phyloP scores from a whole-genome alignment of 1,140 invertebrate species.

The Ostrea edulis region DNA sequence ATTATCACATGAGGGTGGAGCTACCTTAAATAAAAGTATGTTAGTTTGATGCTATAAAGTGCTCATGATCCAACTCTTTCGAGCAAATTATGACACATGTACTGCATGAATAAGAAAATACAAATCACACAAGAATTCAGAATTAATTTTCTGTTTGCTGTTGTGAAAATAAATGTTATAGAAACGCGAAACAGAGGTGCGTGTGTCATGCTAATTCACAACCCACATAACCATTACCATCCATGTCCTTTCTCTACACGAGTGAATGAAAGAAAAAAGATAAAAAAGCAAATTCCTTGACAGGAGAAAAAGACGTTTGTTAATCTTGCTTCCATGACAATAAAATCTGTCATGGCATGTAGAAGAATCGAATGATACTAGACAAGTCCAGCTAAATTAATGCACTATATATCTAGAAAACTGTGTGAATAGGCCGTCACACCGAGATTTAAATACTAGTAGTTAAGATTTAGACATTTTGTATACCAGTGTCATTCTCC shows the following conservation, averaged over 20 bases:
- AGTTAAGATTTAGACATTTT: conserved; percentile 16
- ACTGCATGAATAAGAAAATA: neutral
- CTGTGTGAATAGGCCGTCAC: neutral
- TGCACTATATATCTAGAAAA: neutral
- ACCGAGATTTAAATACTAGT: conserved; percentile 1
- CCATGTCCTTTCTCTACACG: neutral
- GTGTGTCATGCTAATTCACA: neutral
- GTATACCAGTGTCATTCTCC: neutral
- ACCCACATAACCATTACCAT: conserved; percentile 15
- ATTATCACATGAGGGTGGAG: too few species aligned
- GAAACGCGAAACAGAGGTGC: neutral
- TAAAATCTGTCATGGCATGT: neutral
- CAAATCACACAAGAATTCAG: neutral
- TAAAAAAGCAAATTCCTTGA: neutral
- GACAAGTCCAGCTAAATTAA: conserved; percentile 13
- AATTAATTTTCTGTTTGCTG: neutral
- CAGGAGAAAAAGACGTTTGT: neutral
- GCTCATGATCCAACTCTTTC: too few species aligned
- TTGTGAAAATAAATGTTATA: neutral
- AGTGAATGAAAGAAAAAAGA: neutral
- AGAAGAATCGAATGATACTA: neutral
- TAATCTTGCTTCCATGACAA: neutral
- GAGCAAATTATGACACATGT: too few species aligned
- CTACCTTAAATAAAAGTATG: too few species aligned
- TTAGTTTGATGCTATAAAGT: too few species aligned